Base-by-base conservation (phyloP, 2,113 vertebrate genomes). In the Misgurnus anguillicaudatus region DNA sequence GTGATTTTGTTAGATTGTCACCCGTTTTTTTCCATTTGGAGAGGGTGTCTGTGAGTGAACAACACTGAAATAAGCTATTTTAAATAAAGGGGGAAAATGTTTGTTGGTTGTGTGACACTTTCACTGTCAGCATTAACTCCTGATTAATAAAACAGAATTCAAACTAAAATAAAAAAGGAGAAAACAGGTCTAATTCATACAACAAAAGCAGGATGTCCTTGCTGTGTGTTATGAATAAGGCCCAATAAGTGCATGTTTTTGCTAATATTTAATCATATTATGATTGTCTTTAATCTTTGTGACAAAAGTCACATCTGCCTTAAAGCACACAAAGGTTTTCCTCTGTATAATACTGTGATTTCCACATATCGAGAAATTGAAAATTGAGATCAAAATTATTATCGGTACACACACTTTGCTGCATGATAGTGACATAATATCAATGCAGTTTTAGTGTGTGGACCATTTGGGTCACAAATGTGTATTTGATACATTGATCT, bases 341-440 rank as follows among this genome's bases (percentile, higher is more conserved):
- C 66, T 41, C 70, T 77, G 68, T 79, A 69, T 79, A 80, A 84
- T 80, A 84, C 75, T 78, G 77, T 69, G 66, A 45, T 77, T 82
- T 76, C 62, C 76, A 82, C 65, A 78, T 58, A 80, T 65, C 3
- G 24, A 31, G 24, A 31, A 31, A 31, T 31, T 31, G 24, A 31
- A 53, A 80, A 80, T 75, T 77, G 76, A 81, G 60, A 64, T n/a
- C 7, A 42, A 57, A 80, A 67, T 57, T 69, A 61, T 63, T 53
- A 19, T 53, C 65, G 42, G 41, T 42, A 5, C 74, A 60, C 77
- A 53, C 48, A 21, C 21, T 48, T 17, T 38, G 77, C 64, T 67
- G 77, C 13, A 42, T 64, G 10, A 71, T 24, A 62, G 3, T 24
- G 42, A 36, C 24, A 63, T 58, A 71, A 58, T 3, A 82, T 63